phyloP scores from a whole-genome alignment of 2,888 invertebrate species.

The Augiades crinisus region DNA sequence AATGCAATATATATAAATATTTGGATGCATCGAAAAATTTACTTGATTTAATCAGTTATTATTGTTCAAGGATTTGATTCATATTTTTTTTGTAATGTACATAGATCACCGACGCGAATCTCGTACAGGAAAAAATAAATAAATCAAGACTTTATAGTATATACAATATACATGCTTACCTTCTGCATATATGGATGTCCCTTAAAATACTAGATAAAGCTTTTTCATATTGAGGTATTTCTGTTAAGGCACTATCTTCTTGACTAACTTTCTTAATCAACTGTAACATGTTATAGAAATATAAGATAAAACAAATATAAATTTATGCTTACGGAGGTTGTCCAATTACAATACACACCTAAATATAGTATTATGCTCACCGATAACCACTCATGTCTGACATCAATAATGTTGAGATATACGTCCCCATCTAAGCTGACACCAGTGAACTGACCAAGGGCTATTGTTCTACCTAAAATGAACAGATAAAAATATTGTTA shows the following conservation, averaged over 20 bases:
- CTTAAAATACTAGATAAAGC: constrained; percentile 91
- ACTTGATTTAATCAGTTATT: no score
- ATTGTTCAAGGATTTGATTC: no score
- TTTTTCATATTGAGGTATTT: constrained; percentile 92
- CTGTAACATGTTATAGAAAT: constrained; percentile 62
- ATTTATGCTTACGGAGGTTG: no score
- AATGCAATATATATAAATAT: no score
- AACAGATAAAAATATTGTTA: neutral
- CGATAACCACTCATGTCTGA: constrained; percentile 95
- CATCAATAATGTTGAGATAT: constrained; percentile 95
- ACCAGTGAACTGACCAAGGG: constrained; percentile 95
- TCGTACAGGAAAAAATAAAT: no score
- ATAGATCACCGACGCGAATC: no score
- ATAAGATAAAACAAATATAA: no score
- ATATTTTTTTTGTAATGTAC: no score
- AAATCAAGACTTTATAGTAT: no score
- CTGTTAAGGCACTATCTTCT: constrained; percentile 86
- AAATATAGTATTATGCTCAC: constrained; percentile 74
- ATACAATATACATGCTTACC: constrained; percentile 74
- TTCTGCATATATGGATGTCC: constrained; percentile 91
- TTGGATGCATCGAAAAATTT: no score
- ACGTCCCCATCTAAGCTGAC: constrained; percentile 95
- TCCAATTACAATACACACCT: constrained; percentile 24
- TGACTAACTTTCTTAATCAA: constrained; percentile 90
- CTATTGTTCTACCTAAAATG: constrained; percentile 86